phyloP scores from a whole-genome alignment of 2,113 vertebrate species.

The Herpetotheres cachinnans region DNA sequence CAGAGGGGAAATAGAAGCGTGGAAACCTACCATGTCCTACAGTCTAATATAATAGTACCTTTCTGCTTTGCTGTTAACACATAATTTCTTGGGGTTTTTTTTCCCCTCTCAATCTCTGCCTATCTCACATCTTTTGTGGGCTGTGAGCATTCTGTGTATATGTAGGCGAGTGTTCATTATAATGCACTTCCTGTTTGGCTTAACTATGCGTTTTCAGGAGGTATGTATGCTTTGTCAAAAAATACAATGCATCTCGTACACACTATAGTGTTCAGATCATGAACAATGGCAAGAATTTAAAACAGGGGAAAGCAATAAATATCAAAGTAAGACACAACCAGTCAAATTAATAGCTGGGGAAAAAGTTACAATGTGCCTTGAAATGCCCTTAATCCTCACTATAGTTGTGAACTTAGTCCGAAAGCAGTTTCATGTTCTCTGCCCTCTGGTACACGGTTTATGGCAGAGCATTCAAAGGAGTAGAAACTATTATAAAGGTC shows the following conservation, averaged over 20 bases:
- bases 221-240: not conserved
- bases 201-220: not conserved
- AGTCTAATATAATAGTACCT: not conserved
- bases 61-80: not conserved
- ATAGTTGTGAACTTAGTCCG: not conserved
- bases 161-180: not conserved
- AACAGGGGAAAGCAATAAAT: not conserved
- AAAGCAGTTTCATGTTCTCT: not conserved
- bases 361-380: not conserved
- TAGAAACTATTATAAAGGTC: not conserved
- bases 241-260: not conserved
- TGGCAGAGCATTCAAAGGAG: not conserved
- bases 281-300: not conserved
- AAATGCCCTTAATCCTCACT: not conserved
- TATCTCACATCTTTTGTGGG: not conserved
- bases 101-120: not conserved
- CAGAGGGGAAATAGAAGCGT: not conserved
- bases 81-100: not conserved
- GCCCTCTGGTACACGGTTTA: not conserved
- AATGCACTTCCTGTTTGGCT: not conserved
- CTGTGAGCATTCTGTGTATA: not conserved
- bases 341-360: not conserved
- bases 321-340: not conserved
- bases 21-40: not conserved
- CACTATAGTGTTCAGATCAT: not conserved